These are phyloP conservation scores for Asobara japonica DNA, from an alignment of 1,140 invertebrate species.

Conservation along the genomic window DNA sequence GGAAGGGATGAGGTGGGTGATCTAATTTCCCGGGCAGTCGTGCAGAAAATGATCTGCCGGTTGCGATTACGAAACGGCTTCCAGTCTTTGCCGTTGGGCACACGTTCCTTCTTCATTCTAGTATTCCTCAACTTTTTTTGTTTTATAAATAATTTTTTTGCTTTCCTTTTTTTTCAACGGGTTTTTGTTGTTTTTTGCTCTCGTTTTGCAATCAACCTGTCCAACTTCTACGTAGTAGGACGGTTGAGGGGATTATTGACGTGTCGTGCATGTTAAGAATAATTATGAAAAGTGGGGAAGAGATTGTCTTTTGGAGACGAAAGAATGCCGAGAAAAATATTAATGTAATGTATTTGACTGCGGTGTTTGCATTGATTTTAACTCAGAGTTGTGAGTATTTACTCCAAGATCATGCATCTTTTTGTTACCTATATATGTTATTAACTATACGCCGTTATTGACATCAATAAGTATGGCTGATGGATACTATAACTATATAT, in stretches of 20 bases:
- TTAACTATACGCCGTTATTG: no score
- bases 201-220: slow-evolving; percentile 17
- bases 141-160: slow-evolving; percentile 37
- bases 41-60: slow-evolving; percentile 66
- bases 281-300: neutral
- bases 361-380: no score
- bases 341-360: neutral
- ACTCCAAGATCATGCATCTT: no score
- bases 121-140: slow-evolving; percentile 18
- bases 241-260: slow-evolving; percentile 35
- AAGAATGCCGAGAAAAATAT: neutral
- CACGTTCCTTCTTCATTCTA: slow-evolving; percentile 50
- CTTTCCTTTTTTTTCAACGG: neutral
- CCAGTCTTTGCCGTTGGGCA: slow-evolving; percentile 61
- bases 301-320: slow-evolving; percentile 7
- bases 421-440: no score
- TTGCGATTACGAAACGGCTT: slow-evolving; percentile 66
- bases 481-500: no score
- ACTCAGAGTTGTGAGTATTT: no score
- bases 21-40: slow-evolving; percentile 67
- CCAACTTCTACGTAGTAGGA: slow-evolving; percentile 33
- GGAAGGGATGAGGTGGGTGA: slow-evolving; percentile 56
- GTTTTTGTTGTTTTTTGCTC: neutral
- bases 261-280: slow-evolving; percentile 4
- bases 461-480: no score